Evolutionary conservation across 2,888 invertebrate genomes (phyloP).

Genomic region (Brenthis ino): DNA sequence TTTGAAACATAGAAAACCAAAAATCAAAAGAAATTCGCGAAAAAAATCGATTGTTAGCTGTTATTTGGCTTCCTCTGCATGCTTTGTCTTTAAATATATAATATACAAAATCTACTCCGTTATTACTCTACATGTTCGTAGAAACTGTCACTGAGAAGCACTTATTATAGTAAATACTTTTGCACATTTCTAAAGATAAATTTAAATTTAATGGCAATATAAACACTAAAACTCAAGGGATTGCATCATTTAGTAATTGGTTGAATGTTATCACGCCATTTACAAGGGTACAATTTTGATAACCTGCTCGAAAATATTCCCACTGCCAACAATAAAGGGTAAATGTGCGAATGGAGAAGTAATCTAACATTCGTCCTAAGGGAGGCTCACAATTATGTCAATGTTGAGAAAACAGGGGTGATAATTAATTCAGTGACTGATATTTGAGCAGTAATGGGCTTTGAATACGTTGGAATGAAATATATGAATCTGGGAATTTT

Average conservation of each 20-base stretch:
- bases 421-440: slow-evolving; percentile 40
- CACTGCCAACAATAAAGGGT: slow-evolving; percentile 39
- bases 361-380: slow-evolving; percentile 41
- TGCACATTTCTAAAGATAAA: background rate
- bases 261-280: slow-evolving; percentile 48
- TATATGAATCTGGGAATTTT: slow-evolving; percentile 10
- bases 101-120: background rate
- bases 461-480: slow-evolving; percentile 16
- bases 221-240: slow-evolving; percentile 23
- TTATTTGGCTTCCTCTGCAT: background rate
- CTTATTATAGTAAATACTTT: background rate
- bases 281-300: slow-evolving; percentile 48
- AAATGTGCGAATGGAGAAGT: slow-evolving; percentile 43
- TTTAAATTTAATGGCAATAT: slow-evolving; percentile 16
- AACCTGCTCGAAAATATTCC: slow-evolving; percentile 46
- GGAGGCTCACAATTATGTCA: slow-evolving; percentile 38
- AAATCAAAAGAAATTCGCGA: no score
- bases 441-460: slow-evolving; percentile 33
- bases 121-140: background rate
- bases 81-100: background rate
- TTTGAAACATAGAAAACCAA: no score
- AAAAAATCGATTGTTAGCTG: background rate
- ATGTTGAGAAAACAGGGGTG: slow-evolving; percentile 36
- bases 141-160: background rate
- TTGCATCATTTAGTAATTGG: slow-evolving; percentile 39